Base-by-base conservation (phyloP, 2,888 invertebrate species). In the Ptychoptera contaminata region DNA sequence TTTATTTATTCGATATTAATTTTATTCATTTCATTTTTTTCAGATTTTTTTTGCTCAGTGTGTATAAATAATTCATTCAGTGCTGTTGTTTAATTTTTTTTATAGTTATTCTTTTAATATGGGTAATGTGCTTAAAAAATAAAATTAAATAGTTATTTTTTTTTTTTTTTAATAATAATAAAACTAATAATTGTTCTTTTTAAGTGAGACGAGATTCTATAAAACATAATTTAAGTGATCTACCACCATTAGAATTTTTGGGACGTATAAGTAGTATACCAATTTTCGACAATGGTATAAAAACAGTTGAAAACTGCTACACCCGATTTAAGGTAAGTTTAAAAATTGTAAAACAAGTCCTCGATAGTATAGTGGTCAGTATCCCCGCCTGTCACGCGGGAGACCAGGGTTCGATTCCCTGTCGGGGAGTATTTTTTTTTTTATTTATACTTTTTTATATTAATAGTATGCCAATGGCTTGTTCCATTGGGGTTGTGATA, bases 261-360 rank as follows among this genome's bases (percentile, higher is more conserved):
- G 73, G 77, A 40, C 71, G 86, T 50, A 77, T 91, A 38, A 74
- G 78, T 10, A 79, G 77, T 51, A 74, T 91, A 40, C 91, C 91
- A 0, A 76, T 91, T 45, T 79, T 91, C n/a, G 85, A 81, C 58
- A 76, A 79, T 34, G 76, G 87, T 37, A 76, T 83, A 55, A 75
- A 71, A 44, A 78, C 80, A 47, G 85, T 83, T 1, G 80, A 79
- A 56, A 75, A 74, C 55, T 65, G 85, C 43, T 91, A 91, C 60
- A 68, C 68, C 47, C 79, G 67, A 58, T 77, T 91, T 42, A 87
- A 86, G 72, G 85, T 82, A 62, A 67, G 63, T 50, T 36, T 8
- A 11, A 37, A 45, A 38, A 30, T 16, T 12, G 2, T 2, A 16
- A 12, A 37, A 35, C 23, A 36, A 32, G 36, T 47, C 47, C 45